Base-by-base conservation (phyloP, 2,888 invertebrate species). In the Apoderus coryli region DNA sequence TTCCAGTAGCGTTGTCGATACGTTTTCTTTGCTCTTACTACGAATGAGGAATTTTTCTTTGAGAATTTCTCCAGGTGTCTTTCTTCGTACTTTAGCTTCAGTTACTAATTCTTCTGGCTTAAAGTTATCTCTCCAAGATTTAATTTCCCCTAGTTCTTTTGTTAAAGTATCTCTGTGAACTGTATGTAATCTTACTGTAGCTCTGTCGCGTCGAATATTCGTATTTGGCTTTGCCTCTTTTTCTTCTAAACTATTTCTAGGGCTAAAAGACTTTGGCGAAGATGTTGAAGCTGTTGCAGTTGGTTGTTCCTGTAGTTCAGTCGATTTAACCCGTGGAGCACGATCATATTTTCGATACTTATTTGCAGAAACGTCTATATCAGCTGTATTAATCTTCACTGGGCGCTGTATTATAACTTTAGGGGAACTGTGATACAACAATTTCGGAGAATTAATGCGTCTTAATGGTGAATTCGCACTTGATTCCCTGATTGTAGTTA, bases 331-430 rank as follows among this genome's bases (percentile, higher is more conserved):
- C 45, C 38, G 53, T 58, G 6, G 22, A 22, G 15, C 9, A 10
- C 14, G 56, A 40, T 60, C 50, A 34, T 46, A 52, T 34, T 51
- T 54, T 22, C 60, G 57, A 47, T 73, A 76, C 44, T 64, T 67
- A 37, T 75, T 67, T 38, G 69, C 69, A 1, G 81, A 78, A 0
- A 86, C 84, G 53, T 86, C 85, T 41, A 86, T 86, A 50, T 84
- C 81, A 15, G 81, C 80, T 3, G 85, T 84, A 53, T 84, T 81
- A 38, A 84, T 79, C 41, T 73, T 69, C 28, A 77, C 72, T 2
- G 81, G 80, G 30, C 76, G 68, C 2, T 71, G 59, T 2, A 65
- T 50, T 32, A 55, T 56, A 39, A 64, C 61, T 38, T 60, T 57
- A 14, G 59, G 50, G 53, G 48, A 53, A 45, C 43, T 58, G 43